Conservation (phyloP, 2,797 vertebrate species). For the Chloroceryle inda region DNA sequence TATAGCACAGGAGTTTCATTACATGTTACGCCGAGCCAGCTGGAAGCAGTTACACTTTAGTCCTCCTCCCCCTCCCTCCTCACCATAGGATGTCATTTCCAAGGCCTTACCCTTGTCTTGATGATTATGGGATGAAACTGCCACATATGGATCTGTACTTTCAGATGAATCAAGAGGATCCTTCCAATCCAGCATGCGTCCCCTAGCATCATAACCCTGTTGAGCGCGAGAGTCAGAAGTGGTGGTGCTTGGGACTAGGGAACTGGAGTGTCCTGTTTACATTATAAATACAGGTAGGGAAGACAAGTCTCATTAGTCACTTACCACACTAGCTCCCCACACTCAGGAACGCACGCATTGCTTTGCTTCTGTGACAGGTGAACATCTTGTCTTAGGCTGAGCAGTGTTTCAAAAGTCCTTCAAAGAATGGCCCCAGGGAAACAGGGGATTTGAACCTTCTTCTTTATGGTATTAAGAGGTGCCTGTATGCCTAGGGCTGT, state of each 20-base stretch:
- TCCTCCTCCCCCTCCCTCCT: conserved; percentile 74
- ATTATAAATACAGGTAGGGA: conserved; percentile 90
- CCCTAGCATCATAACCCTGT: conserved; percentile 90
- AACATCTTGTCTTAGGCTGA: not conserved
- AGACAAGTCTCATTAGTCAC: conserved; percentile 63
- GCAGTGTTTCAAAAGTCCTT: conserved; percentile 12
- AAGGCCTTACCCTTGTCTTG: conserved; percentile 99
- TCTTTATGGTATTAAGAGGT: not conserved
- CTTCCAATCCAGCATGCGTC: conserved; percentile 91
- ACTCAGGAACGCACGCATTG: not conserved
- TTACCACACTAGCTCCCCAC: conserved; percentile 15
- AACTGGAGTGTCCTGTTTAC: conserved; percentile 90
- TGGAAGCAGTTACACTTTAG: conserved; percentile 90
- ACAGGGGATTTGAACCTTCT: not conserved
- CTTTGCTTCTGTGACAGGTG: fast-evolving
- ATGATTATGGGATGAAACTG: conserved; percentile 95
- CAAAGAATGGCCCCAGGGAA: not conserved
- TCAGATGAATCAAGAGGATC: conserved; percentile 89
- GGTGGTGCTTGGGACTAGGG: conserved; percentile 89
- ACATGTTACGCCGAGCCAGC: conserved; percentile 76
- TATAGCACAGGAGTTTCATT: conserved; percentile 50
- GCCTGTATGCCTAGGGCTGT: fast-evolving
- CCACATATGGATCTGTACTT: conserved; percentile 94
- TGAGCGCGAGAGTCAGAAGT: conserved; percentile 84
- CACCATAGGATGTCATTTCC: conserved; percentile 84